These are phyloP conservation scores for Clarias laeviceps DNA, from an alignment of 2,797 vertebrate species.

Conservation along the genomic window DNA sequence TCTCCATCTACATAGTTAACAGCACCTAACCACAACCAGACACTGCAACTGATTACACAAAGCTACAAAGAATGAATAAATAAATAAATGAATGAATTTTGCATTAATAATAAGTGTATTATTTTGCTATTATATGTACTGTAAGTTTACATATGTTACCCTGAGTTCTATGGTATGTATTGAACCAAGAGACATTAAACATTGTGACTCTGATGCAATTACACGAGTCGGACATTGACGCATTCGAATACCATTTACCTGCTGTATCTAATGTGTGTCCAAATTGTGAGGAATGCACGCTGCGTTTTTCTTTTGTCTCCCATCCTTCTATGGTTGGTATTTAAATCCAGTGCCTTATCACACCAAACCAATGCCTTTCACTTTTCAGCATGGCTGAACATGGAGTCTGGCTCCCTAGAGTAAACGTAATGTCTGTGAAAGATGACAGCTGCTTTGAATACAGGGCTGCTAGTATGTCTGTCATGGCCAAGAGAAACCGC, in stretches of 20 bases:
- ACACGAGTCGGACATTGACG: constrained; percentile 13
- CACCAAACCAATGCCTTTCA: constrained; percentile 43
- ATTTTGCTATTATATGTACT: too few species aligned
- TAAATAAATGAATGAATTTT: not conserved
- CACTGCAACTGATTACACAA: not conserved
- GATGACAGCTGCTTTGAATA: constrained; percentile 55
- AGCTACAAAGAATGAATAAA: not conserved
- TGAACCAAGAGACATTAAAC: constrained; percentile 11
- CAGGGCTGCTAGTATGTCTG: constrained; percentile 35
- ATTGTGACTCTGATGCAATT: not conserved
- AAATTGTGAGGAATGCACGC: constrained; percentile 22
- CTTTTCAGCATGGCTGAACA: constrained; percentile 47
- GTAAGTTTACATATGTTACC: not conserved
- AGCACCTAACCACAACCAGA: not conserved
- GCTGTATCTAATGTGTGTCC: not conserved
- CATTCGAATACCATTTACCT: constrained; percentile 21
- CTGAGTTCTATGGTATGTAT: not conserved
- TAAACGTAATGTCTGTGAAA: constrained; percentile 49
- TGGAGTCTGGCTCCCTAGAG: constrained; percentile 36
- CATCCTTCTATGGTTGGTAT: constrained; percentile 28
- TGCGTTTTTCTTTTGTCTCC: constrained; percentile 27
- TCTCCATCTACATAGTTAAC: not conserved
- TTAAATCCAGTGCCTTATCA: constrained; percentile 51
- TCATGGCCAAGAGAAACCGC: constrained; percentile 41
- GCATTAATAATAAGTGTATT: not conserved